These are phyloP conservation scores for Toxonevra muliebris DNA, from an alignment of 2,888 invertebrate species.

Conservation along the genomic window DNA sequence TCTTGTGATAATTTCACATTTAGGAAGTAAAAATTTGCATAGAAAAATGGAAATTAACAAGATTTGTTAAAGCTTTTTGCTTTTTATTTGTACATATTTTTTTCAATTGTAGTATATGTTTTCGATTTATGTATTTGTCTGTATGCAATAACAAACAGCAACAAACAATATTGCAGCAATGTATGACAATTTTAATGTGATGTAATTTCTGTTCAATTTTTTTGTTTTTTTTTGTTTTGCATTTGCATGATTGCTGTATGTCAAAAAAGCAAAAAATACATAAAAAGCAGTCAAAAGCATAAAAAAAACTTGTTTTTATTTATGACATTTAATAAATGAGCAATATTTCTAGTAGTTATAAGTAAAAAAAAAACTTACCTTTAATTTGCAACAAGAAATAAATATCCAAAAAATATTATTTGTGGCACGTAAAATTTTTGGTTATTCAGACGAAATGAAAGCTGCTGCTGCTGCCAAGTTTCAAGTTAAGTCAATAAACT, in stretches of 20 bases:
- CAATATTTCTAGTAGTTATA: background rate
- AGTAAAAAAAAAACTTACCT: constrained; percentile 1
- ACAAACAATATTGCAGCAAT: constrained; percentile 9
- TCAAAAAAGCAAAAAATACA: constrained; percentile 14
- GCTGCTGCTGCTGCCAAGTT: too few relatives aligned
- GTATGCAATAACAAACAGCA: background rate
- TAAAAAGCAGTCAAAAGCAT: constrained; percentile 19
- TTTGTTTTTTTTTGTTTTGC: background rate
- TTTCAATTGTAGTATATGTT: background rate
- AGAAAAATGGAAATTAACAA: constrained; percentile 60
- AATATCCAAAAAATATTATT: background rate
- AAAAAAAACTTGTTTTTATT: background rate
- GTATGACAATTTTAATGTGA: constrained; percentile 31
- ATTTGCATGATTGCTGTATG: constrained; percentile 23
- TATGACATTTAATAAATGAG: background rate
- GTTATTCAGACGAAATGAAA: too few relatives aligned
- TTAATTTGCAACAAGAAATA: background rate
- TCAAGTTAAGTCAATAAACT: too few relatives aligned
- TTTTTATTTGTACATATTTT: background rate
- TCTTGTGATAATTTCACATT: constrained; percentile 41
- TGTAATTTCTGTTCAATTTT: constrained; percentile 14
- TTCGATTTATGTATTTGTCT: constrained; percentile 1
- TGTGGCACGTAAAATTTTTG: too few relatives aligned
- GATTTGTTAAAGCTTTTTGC: constrained; percentile 47
- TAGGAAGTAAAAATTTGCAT: constrained; percentile 60